These are phyloP conservation scores for Erinaceus europaeus DNA, from an alignment of 2,113 vertebrate species.

Conservation along the genomic window DNA sequence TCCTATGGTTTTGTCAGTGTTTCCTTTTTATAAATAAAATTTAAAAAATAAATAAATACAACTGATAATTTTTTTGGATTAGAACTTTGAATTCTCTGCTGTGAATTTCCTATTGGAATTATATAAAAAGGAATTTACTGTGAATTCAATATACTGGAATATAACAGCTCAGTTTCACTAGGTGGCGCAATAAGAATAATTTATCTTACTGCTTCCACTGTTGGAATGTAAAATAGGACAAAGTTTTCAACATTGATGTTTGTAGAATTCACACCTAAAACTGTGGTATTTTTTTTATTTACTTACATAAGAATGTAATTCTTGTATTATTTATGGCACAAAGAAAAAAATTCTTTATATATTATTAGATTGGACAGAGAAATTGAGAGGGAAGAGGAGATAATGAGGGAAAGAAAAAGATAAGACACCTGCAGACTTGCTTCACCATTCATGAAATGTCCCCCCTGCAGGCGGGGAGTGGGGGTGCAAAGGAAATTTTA, in stretches of 20 bases:
- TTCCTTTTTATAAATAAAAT: no score
- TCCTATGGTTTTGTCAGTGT: no score
- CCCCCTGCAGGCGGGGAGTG: no score
- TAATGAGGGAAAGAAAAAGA: no score
- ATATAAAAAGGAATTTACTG: neutral
- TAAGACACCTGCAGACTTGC: no score
- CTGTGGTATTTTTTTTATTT: constrained; percentile 30
- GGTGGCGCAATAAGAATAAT: constrained; percentile 80
- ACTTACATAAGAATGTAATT: constrained; percentile 31
- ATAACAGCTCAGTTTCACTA: constrained; percentile 66
- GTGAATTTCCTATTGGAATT: neutral
- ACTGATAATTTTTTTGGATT: neutral
- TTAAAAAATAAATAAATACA: constrained; percentile 1
- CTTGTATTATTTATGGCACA: constrained; percentile 33
- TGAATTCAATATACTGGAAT: neutral
- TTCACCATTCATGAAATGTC: no score
- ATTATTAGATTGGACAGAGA: no score
- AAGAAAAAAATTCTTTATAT: no score
- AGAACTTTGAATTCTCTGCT: constrained; percentile 21
- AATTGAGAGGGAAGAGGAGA: no score
- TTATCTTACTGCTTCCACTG: constrained; percentile 59
- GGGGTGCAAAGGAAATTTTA: neutral
- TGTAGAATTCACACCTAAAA: constrained; percentile 44
- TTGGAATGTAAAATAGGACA: constrained; percentile 66
- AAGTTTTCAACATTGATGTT: neutral